Base-by-base conservation (phyloP, 1,140 invertebrate genomes). In the Pseudomyrmex cubaensis region DNA sequence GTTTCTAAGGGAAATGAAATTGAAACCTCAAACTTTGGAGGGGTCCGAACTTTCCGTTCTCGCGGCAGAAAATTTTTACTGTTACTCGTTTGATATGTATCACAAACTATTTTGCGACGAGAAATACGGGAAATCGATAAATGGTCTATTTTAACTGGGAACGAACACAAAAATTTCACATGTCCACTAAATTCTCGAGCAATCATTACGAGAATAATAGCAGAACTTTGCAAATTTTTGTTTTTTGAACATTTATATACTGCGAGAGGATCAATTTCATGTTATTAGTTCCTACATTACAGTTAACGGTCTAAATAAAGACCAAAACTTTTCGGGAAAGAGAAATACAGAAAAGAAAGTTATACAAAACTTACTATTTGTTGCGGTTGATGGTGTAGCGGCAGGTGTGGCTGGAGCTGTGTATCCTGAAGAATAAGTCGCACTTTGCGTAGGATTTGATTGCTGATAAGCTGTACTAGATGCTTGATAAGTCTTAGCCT, bases 331-430 rank as follows among this genome's bases (percentile, higher is more conserved):
- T 69, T 85, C 61, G 17, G 63, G 84, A 46, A 69, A 72, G 62
- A 52, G 57, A 44, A 13, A 4, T 44, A 44, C 7, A 20, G n/a
- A 35, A 62, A 1, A 75, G 57, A 66, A 84, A 15, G 83, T 4
- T 64, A 35, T 1, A 64, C 8, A 67, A 35, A 83, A 90, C 93
- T 94, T 94, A 95, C 94, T 94, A 90, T 95, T 95, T 48, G 94
- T 91, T 20, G 94, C 90, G 46, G 93, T 90, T 7, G 93, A 89
- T 63, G 93, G 93, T 80, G 96, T 95, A 88, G 95, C 96, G 82
- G 95, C 96, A 80, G 96, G 95, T 87, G 95, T 95, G 76, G 95
- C 95, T 62, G 95, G 94, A 86, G 95, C 95, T 85, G 94, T 92
- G 56, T 95, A 95, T 44, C 94, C 94, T 0, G 94, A 93, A 3